Evolutionary conservation across 1,140 invertebrate species (phyloP).

Genomic region (Sesamia nonagrioides): DNA sequence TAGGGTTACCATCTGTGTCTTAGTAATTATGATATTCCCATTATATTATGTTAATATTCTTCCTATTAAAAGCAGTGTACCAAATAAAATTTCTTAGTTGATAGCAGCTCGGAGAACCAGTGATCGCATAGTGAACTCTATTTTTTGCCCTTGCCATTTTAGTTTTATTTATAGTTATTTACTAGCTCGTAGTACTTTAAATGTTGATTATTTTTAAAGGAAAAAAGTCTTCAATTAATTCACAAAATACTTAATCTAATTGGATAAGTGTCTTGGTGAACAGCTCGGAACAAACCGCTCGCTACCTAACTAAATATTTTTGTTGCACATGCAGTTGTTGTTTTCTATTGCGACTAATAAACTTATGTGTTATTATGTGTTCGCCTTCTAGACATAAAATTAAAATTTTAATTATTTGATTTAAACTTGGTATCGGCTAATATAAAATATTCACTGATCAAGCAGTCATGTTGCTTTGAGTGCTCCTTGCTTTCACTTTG

Average conservation of each 20-base stretch:
- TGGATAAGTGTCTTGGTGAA: neutral
- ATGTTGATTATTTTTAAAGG: too few relatives aligned
- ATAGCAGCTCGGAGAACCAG: too few relatives aligned
- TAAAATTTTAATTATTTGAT: neutral
- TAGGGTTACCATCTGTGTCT: conserved; percentile 56
- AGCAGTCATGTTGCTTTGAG: neutral
- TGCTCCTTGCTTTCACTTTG: neutral
- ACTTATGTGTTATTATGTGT: neutral
- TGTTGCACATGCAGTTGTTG: neutral
- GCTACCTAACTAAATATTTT: neutral
- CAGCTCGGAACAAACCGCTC: neutral
- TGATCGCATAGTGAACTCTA: too few relatives aligned
- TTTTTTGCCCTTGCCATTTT: neutral
- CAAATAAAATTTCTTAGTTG: neutral
- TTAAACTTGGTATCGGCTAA: too few relatives aligned
- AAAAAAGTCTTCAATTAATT: too few relatives aligned
- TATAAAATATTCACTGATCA: too few relatives aligned
- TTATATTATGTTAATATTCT: neutral
- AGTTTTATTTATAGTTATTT: neutral
- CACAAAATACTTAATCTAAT: too few relatives aligned
- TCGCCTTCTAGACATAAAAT: neutral
- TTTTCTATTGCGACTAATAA: neutral
- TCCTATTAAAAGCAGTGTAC: neutral
- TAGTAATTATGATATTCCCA: neutral
- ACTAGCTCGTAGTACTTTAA: neutral